Conservation (phyloP, 2,113 vertebrate species). For the Genyomyrus donnyi region DNA sequence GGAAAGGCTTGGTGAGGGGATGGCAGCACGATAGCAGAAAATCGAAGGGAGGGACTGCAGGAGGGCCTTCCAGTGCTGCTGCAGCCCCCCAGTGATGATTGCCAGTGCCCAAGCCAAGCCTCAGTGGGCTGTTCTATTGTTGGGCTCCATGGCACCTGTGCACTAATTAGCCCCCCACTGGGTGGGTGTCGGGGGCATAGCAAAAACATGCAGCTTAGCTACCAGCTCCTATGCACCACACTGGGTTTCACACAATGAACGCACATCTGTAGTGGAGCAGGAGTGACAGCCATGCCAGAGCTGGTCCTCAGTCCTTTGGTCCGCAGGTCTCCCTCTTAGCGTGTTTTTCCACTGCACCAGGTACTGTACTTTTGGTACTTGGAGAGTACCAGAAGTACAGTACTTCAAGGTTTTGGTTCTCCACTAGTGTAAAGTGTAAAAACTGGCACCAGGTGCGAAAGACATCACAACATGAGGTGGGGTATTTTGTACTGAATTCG, state of each 20-base stretch:
- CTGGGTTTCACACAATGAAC: neutral
- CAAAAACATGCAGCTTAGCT: neutral
- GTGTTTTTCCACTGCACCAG: too few species aligned
- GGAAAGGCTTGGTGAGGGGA: neutral
- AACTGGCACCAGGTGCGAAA: too few species aligned
- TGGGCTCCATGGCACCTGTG: neutral
- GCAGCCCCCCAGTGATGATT: neutral
- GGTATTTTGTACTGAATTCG: too few species aligned
- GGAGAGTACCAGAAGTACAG: too few species aligned
- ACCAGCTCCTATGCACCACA: neutral
- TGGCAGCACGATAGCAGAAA: neutral
- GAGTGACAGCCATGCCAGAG: neutral
- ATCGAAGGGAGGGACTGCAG: neutral
- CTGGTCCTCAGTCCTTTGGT: neutral
- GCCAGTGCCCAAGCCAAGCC: slow-evolving; percentile 1
- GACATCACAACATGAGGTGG: too few species aligned
- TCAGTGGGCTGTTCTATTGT: neutral
- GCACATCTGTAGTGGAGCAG: neutral
- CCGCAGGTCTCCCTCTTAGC: neutral
- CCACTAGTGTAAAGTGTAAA: too few species aligned
- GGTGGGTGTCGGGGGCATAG: neutral
- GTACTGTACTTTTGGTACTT: too few species aligned
- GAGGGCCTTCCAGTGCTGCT: neutral
- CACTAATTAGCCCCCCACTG: slow-evolving; percentile 18
- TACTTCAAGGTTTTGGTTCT: too few species aligned